Evolutionary conservation across 2,888 invertebrate genomes (phyloP), one percentile per base, ranked within the genome.

Genomic region (Thalpophila matura): DNA sequence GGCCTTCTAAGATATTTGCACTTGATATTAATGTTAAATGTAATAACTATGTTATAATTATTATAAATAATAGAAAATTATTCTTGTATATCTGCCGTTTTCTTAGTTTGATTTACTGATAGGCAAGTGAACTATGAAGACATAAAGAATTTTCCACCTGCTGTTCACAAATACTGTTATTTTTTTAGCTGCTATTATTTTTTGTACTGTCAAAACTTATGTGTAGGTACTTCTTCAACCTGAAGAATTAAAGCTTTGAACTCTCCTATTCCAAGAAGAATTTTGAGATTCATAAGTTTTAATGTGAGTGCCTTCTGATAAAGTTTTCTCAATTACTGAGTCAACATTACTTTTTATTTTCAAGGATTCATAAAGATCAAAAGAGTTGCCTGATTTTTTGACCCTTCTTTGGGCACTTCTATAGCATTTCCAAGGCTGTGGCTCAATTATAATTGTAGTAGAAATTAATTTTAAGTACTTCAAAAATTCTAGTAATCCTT

Each of bases 361-460:
- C 16, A 98, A 89, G 9, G 89, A 81, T 35, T 95, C 84, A 82
- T 96, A 96, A 2, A 96, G 82, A 0, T 96, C 95, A 87, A 98
- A 98, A 38, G 88, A 88, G 49, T 94, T 95, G 0, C 96, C 95
- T n/a, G 95, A 93, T 73, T 96, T 95, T 79, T 96, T 97, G 74
- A 98, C 85, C 73, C 98, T 95, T 80, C 97, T 96, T 38, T 97
- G 96, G 1, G 98, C 98, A 64, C 96, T 96, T 85, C 95, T 96
- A 80, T 98, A 98, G 86, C 98, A 98, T 85, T 97, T 97, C 98
- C 98, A 98, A 1, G 97, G 97, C 83, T 98, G 98, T 0, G 98
- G 97, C 87, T 98, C 98, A 63, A 98, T 94, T 18, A 98, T 94
- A 9, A 98, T 88, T 51, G 96, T 91, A 38, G 95, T 92, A 4